phyloP scores from a whole-genome alignment of 2,113 vertebrate species.

The Galbula dea region DNA sequence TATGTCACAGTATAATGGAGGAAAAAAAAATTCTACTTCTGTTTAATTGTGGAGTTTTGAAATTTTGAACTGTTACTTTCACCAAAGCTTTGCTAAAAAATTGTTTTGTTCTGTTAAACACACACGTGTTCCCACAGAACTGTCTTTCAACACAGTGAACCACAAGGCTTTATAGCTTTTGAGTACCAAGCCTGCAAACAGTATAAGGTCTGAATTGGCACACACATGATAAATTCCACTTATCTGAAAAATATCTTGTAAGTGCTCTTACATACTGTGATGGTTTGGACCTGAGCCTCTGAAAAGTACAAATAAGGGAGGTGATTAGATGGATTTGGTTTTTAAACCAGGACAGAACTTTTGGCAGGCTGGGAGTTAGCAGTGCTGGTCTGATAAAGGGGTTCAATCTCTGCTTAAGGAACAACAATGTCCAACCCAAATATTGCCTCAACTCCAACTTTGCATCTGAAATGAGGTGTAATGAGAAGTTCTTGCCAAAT shows the following conservation, averaged over 20 bases:
- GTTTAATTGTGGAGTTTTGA: neutral
- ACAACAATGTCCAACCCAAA: neutral
- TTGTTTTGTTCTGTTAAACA: neutral
- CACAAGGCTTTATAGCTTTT: neutral
- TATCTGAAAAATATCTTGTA: neutral
- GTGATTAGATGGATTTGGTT: neutral
- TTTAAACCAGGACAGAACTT: neutral
- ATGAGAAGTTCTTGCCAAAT: constrained; percentile 16
- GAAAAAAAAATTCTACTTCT: neutral
- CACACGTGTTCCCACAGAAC: neutral
- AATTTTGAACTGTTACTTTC: neutral
- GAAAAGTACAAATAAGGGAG: neutral
- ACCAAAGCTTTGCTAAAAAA: neutral
- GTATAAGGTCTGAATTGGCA: neutral
- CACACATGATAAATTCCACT: neutral
- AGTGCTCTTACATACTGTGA: neutral
- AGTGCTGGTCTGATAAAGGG: neutral
- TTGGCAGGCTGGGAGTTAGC: neutral
- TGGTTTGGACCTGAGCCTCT: too few species aligned
- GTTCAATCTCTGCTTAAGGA: neutral
- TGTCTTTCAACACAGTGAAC: neutral
- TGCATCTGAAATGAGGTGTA: neutral
- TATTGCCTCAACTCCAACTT: constrained; percentile 17
- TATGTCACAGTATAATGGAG: neutral
- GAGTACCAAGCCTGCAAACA: neutral